Base-by-base conservation (phyloP, 35 echinoderm and acorn worm genomes). In the Strongylocentrotus purpuratus region DNA sequence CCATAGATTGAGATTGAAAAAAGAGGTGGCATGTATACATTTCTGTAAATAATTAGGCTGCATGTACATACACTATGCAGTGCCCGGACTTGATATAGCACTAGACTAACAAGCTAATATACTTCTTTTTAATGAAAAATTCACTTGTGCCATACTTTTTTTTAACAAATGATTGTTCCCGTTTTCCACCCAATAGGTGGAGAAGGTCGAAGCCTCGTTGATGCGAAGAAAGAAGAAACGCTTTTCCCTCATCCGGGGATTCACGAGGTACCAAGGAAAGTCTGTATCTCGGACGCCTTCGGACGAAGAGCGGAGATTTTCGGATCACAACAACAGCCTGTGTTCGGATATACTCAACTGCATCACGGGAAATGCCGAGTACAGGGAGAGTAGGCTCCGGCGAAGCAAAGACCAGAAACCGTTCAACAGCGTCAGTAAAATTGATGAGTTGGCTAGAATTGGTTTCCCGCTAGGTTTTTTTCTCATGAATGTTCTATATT, bases 351-450 rank as follows among this genome's bases (percentile, higher is more conserved):
- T 97, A 12, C 33, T 96, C 0, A 97, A 96, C 91, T 99, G 98
- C 86, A 87, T 99, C 71, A 94, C 95, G 15, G 98, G 98, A 18
- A 97, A 96, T 61, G 91, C 95, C 71, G 95, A 96, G 13, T 97
- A 99, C 94, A 94, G 98, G 8, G 33, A 97, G 13, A 86, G 87
- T 9, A 86, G 98, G 33, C 86, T 96, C 5, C 86, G 95, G 85
- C 85, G 95, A 14, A 96, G 94, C 92, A 33, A 94, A 18, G 96
- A 97, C 35, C 86, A 94, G 61, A 97, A 99, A 86, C 59, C 95
- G 17, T 99, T 97, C 60, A 99, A 99, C 94, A 99, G 97, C 35
- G 98, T 99, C 92, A 99, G 98, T 61, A 97, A 94, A 78, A 97
- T 99, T 85, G 98, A 99, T 93, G 95, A 96, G 94, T 91, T 95